A percentile compares a stretch with the other conserved stretches of the same genome.
These are phyloP conservation scores for Danio choprae DNA, from an alignment of 2,797 vertebrate genomes.

Conservation along the genomic window DNA sequence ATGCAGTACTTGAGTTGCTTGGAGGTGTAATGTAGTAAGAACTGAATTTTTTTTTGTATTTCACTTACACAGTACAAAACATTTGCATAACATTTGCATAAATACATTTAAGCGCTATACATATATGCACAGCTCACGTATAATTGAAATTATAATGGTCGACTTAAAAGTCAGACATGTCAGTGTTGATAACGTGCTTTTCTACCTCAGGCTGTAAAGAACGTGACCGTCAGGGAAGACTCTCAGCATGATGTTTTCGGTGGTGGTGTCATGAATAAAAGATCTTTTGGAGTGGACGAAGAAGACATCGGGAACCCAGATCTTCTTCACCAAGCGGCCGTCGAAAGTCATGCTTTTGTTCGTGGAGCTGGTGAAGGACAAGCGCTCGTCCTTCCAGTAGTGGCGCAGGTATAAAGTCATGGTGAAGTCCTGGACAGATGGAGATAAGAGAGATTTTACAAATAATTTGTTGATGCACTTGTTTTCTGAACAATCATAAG, in stretches of 20 bases:
- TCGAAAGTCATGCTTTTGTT: conserved; percentile 92
- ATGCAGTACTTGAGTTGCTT: not conserved
- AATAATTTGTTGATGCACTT: too few relatives aligned
- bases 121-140: conserved; percentile 18
- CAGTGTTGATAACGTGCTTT: not conserved
- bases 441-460: not conserved
- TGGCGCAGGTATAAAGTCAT: conserved; percentile 89
- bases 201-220: conserved; percentile 89
- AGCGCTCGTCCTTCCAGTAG: conserved; percentile 89
- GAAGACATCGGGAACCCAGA: conserved; percentile 90
- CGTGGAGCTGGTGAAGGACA: conserved; percentile 83
- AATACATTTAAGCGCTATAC: conserved; percentile 11
- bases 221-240: conserved; percentile 88
- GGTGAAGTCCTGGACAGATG: conserved; percentile 82
- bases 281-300: conserved; percentile 90
- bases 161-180: conserved; percentile 27
- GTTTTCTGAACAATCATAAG: not conserved
- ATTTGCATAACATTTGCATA: not conserved
- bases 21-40: conserved; percentile 5
- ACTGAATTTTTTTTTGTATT: not conserved
- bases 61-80: not conserved
- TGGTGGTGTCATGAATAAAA: conserved; percentile 88
- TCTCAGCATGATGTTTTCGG: conserved; percentile 87
- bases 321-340: conserved; percentile 86
- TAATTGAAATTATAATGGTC: conserved; percentile 29